Evolutionary conservation across 2,797 vertebrate genomes (phyloP), one percentile per base, ranked within the genome.

Genomic region (Enteromius treurensis): DNA sequence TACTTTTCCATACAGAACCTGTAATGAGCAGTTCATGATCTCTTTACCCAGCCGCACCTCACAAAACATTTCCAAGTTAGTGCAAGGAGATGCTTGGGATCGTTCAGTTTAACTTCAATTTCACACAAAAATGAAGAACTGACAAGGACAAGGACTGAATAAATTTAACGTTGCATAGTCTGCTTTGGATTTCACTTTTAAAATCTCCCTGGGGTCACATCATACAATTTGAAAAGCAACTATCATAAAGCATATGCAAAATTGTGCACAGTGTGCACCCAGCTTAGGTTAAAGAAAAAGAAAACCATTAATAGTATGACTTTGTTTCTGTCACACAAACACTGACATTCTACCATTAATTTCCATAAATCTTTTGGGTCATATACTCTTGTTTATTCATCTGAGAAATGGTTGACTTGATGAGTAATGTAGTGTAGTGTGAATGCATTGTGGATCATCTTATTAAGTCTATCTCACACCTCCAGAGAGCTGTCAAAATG

Each of bases 401-500:
- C 51, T 58, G 62, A 77, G 15, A 47, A 77, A 77, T n/a, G 19
- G 13, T 67, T 79, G 60, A 60, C 70, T 74, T 79, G 47, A 62
- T 40, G 60, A 58, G 45, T 77, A 68, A 42, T 67, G 3, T 19
- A 29, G 19, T 37, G 26, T 23, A 32, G 34, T 47, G 79, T 77
- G 74, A 73, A 81, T 45, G 37, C 62, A 55, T 64, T 78, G 69
- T 69, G 58, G 69, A 58, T 74, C 29, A 75, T 80, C 60, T 80
- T 74, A 86, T 82, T 73, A 86, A 67, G 58, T 34, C 65, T 73
- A 71, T 71, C 53, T 82, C 58, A 75, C 80, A 85, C 80, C 60
- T 85, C 67, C n/a, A 53, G 53, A 53, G 51, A 64, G 29, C 58
- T 49, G 49, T 67, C 62, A 83, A 65, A 75, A 49, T 40, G 47